Base-by-base conservation (phyloP, 2,888 invertebrate species). In the Axea sp. region DNA sequence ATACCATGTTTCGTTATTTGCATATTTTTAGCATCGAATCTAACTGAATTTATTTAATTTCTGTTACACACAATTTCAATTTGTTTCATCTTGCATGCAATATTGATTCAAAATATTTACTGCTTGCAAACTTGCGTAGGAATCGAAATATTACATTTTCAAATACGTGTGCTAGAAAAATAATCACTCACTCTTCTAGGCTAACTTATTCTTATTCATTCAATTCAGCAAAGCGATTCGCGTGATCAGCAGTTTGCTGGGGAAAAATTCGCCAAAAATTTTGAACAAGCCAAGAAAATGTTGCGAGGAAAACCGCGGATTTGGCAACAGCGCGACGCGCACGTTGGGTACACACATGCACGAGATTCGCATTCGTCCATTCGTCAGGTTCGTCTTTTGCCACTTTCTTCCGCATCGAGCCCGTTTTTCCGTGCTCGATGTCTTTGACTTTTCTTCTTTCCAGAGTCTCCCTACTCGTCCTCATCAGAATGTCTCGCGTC, bases 371-470 rank as follows among this genome's bases (percentile, higher is more conserved):
- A 43, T 26, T 43, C 43, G 43, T 43, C 43, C 33, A 49, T 49
- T 49, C 33, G 49, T 49, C 49, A 33, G 31, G 33, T 33, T 22
- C 49, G 49, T 49, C 49, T 49, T 49, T 33, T 49, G 49, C 49
- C 49, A 49, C 33, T 12, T 33, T 33, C 14, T 49, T 11, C 15
- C 8, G 14, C 19, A 19, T 33, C 35, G 15, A 3, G 35, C 15
- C 19, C 43, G 8, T 17, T 26, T n/a, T 15, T 6, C 24, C 11
- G 7, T 8, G n/a, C 31, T 30, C 41, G 55, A 55, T 30, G 55
- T 30, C 55, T 55, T 55, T 55, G 55, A 55, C 55, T 55, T 53
- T 53, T 39, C 53, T 53, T 39, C 55, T 30, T 39, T 51, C n/a
- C 28, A 6, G 22, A 31, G 43, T 31, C 41, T 19, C 11, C 22